Evolutionary conservation across 1,140 invertebrate genomes (phyloP).

Genomic region (Leptopilina clavipes): DNA sequence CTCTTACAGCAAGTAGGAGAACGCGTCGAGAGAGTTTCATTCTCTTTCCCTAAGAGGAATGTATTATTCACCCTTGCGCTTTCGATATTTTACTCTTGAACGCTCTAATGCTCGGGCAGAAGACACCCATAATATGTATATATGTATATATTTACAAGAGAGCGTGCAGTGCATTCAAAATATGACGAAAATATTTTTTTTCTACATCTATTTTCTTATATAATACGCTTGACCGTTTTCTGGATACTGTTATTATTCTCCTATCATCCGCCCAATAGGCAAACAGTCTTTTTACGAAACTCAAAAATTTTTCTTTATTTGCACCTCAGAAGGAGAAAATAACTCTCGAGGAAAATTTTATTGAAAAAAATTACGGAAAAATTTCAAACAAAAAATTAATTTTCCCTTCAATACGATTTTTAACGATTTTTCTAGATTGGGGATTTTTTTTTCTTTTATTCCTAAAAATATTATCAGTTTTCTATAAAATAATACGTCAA

Average conservation of each 20-base stretch:
- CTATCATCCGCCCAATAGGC: conserved; percentile 14
- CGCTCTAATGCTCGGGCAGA: conserved; percentile 59
- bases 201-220: no score
- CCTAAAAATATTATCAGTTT: no score
- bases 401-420: no score
- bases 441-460: no score
- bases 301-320: no score
- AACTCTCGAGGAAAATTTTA: no score
- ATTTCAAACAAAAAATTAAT: no score
- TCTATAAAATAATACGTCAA: no score
- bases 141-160: conserved; percentile 12
- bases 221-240: conserved; percentile 41
- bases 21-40: conserved; percentile 53
- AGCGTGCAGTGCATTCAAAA: conserved; percentile 54
- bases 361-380: no score
- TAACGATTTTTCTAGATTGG: no score
- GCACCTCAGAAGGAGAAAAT: no score
- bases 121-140: conserved; percentile 37
- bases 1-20: background rate
- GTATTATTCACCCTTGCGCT: conserved; percentile 66
- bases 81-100: conserved; percentile 70
- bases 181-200: conserved; percentile 60
- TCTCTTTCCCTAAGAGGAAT: conserved; percentile 57
- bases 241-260: conserved; percentile 43
- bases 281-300: no score